Evolutionary conservation across 2,888 invertebrate genomes (phyloP), one percentile per base, ranked within the genome.

Genomic region (Athripsodes cinereus): DNA sequence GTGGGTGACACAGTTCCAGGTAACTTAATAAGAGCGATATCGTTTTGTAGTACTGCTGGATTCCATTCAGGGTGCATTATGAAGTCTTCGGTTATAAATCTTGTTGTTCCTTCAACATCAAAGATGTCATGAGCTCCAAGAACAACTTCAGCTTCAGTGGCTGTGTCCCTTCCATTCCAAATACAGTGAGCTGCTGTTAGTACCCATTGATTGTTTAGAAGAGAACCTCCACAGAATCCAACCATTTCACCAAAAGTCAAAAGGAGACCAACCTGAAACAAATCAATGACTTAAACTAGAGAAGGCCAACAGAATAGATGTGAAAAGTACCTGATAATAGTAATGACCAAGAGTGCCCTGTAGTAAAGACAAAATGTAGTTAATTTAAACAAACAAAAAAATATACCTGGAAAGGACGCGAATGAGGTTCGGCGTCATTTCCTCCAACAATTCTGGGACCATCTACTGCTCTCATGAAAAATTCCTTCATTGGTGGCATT

Each of bases 1-100:
- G 70, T 73, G 47, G 74, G 66, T 19, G 64, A 64, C 22, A 77
- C 71, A 8, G 68, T 56, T 35, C 67, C 58, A 8, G 74, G 71
- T 59, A 79, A 64, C 51, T 68, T 69, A 34, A 79, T 68, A n/a
- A 79, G 57, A 2, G 77, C 77, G 53, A 79, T 71, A 59, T 80
- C 79, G 62, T 78, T 73, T 10, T 60, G 54, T 10, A 74, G 64
- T 13, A 66, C 67, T 1, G 61, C 26, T 1, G 69, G 18, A 20
- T 69, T 64, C 70, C 72, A 75, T 0, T 67, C 22, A 57, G 72
- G 70, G 63, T 78, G 77, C 2, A 75, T 70, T 31, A 69, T 66
- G 57, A 69, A 68, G 31, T 66, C 64, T 3, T 65, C 66, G 22
- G 68, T 64, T 47, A 57, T 65, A 44, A 68, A 50, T 8, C 67